phyloP scores from a whole-genome alignment of 2,113 vertebrate genomes.

The Maccullochella peelii region DNA sequence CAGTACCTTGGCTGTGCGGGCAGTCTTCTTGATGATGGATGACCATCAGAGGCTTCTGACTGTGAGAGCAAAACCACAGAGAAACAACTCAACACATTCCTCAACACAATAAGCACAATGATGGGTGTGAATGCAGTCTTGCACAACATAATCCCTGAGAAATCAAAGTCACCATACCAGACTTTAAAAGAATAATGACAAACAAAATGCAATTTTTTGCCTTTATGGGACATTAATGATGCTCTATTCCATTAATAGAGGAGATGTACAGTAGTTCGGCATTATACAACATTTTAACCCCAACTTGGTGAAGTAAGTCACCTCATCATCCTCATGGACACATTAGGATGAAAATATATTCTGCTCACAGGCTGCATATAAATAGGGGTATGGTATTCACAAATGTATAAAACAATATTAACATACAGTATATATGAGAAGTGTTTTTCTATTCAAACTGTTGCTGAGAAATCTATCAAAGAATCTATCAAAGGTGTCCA shows the following conservation, averaged over 20 bases:
- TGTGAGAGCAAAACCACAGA: constrained; percentile 67
- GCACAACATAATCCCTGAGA: constrained; percentile 5
- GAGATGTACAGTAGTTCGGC: not conserved
- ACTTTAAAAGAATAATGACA: constrained; percentile 1
- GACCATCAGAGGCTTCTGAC: constrained; percentile 91
- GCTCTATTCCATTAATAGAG: not conserved
- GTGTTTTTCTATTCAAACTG: not conserved
- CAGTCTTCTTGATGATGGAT: constrained; percentile 90
- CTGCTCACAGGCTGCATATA: not conserved
- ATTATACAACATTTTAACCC: not conserved
- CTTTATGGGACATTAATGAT: not conserved
- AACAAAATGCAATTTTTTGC: not conserved
- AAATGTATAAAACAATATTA: not conserved
- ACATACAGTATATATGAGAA: not conserved
- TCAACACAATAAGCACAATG: constrained; percentile 43
- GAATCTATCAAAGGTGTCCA: not conserved
- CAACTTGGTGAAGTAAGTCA: not conserved
- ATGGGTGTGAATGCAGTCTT: constrained; percentile 32
- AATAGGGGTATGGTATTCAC: not conserved
- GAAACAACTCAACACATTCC: constrained; percentile 45
- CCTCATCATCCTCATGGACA: not conserved
- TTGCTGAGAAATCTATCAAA: not conserved
- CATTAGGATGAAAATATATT: not conserved
- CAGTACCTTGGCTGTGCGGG: constrained; percentile 89
- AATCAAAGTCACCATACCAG: not conserved